Conservation (phyloP, 1,140 invertebrate species). For the Ylistrum balloti region DNA sequence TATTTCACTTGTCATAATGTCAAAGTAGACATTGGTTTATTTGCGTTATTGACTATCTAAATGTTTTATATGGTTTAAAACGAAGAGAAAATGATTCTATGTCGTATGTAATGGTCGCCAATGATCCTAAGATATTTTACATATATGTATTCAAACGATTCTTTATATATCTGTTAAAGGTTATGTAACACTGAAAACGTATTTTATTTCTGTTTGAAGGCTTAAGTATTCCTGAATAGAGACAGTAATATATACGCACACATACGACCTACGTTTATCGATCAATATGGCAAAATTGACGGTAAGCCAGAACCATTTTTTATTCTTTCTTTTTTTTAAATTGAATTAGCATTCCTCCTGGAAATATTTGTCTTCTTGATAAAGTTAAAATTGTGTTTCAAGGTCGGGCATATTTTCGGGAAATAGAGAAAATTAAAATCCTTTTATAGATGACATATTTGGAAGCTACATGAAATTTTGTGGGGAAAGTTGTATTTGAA, state of each 20-base stretch:
- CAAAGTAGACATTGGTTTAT: background rate
- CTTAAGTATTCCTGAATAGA: background rate
- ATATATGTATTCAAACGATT: too few relatives aligned
- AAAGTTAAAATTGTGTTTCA: background rate
- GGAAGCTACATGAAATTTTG: too few relatives aligned
- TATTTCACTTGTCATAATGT: background rate
- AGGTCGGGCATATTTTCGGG: background rate
- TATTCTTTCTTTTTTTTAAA: background rate
- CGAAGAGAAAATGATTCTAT: background rate
- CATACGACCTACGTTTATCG: background rate
- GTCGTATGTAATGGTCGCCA: background rate
- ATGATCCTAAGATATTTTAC: background rate
- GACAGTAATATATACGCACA: background rate
- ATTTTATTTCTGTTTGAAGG: background rate
- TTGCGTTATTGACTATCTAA: background rate
- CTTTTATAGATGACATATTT: too few relatives aligned
- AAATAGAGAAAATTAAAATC: too few relatives aligned
- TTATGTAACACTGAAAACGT: background rate
- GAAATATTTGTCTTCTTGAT: background rate
- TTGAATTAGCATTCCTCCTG: too few relatives aligned
- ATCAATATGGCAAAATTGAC: background rate
- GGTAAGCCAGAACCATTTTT: background rate
- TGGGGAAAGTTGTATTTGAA: too few relatives aligned
- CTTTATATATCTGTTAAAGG: background rate
- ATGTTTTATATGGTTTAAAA: background rate